Conservation (phyloP, 1,140 invertebrate genomes). For the Magallana ariakensis region DNA sequence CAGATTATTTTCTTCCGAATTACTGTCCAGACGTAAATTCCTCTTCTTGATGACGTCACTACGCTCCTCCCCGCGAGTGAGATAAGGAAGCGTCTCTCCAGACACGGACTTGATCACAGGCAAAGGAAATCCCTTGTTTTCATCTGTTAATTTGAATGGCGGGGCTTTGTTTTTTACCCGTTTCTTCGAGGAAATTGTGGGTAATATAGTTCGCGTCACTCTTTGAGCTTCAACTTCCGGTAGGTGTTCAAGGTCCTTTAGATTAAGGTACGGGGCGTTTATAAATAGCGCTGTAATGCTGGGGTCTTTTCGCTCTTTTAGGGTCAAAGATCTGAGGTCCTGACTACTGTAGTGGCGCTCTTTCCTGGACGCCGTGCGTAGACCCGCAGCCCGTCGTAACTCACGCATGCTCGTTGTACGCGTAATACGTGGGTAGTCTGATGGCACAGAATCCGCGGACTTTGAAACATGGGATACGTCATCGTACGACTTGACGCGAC, state of each 20-base stretch:
- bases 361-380: not conserved
- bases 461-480: not conserved
- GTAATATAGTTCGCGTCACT: conserved; percentile 37
- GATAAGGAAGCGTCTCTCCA: not conserved
- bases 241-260: conserved; percentile 38
- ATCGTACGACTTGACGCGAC: conserved; percentile 7
- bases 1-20: conserved; percentile 29
- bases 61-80: conserved; percentile 1
- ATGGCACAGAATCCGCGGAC: not conserved
- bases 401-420: conserved; percentile 33
- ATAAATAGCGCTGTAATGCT: conserved; percentile 46
- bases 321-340: conserved; percentile 37
- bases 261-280: conserved; percentile 45
- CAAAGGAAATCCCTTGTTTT: conserved; percentile 11
- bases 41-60: conserved; percentile 2
- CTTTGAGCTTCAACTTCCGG: conserved; percentile 39
- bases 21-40: not conserved
- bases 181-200: not conserved
- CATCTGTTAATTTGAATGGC: not conserved
- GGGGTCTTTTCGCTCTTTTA: conserved; percentile 47
- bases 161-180: not conserved
- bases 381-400: not conserved
- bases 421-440: not conserved
- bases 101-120: conserved; percentile 21
- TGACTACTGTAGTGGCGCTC: conserved; percentile 32